phyloP scores from a whole-genome alignment of 2,113 vertebrate species.

The Ivindomyrus marchei region DNA sequence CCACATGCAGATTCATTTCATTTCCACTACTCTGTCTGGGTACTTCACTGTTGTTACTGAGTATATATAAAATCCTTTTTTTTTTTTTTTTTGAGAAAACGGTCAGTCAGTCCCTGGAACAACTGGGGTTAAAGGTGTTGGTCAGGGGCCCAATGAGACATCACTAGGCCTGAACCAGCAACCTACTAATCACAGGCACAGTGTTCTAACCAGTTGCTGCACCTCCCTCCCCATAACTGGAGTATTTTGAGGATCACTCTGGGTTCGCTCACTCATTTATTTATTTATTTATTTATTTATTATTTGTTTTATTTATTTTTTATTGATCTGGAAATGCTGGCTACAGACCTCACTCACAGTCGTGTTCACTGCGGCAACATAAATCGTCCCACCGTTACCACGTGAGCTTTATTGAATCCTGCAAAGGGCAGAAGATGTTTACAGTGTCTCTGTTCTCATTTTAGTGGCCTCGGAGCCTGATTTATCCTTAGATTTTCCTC shows the following conservation, averaged over 20 bases:
- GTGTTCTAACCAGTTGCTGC: background rate
- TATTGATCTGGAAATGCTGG: background rate
- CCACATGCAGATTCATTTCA: no score
- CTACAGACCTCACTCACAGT: background rate
- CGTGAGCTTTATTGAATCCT: background rate
- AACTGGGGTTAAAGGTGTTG: background rate
- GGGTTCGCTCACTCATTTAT: background rate
- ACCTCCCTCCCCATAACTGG: background rate
- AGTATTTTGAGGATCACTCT: background rate
- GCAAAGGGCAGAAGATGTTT: background rate
- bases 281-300: background rate
- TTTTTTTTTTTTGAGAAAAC: background rate
- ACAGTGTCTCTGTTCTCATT: background rate
- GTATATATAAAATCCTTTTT: no score
- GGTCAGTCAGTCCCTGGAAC: background rate
- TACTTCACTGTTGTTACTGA: no score
- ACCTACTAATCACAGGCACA: background rate
- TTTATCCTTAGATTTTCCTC: conserved; percentile 3
- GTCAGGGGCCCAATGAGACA: background rate
- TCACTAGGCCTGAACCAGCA: background rate
- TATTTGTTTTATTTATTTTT: background rate
- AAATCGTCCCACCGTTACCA: background rate
- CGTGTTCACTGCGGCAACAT: background rate
- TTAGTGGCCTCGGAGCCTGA: background rate
- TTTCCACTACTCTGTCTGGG: no score